phyloP scores from a whole-genome alignment of 1,140 invertebrate genomes.

The Drosophila parabipectinata region DNA sequence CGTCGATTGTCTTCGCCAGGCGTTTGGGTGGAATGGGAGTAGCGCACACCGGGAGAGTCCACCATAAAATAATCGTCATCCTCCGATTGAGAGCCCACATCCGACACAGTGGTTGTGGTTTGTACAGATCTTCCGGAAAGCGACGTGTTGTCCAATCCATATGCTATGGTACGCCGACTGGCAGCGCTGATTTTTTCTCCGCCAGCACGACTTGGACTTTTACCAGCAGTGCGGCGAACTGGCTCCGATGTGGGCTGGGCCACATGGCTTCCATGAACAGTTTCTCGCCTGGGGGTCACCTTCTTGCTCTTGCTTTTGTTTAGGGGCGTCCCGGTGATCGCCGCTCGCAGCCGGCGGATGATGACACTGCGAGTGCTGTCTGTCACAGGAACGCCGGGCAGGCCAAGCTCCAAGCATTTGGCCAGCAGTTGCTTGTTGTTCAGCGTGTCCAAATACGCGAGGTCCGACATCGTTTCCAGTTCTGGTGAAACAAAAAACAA shows the following conservation, averaged over 20 bases:
- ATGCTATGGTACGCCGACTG: conserved; percentile 51
- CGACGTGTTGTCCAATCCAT: conserved; percentile 36
- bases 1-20: conserved; percentile 10
- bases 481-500: conserved; percentile 60
- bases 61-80: conserved; percentile 54
- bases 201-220: conserved; percentile 15
- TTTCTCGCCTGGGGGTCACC: conserved; percentile 54
- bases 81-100: conserved; percentile 70
- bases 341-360: conserved; percentile 47
- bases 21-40: conserved; percentile 7
- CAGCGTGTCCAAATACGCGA: conserved; percentile 54
- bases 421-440: conserved; percentile 64
- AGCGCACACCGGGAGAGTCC: conserved; percentile 8
- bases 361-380: conserved; percentile 68
- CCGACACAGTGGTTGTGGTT: conserved; percentile 66
- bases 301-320: conserved; percentile 54
- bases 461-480: conserved; percentile 56
- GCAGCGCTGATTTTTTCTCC: conserved; percentile 30
- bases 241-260: conserved; percentile 32
- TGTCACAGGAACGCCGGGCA: conserved; percentile 73
- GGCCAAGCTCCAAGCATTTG: conserved; percentile 68
- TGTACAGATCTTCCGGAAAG: conserved; percentile 32
- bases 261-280: conserved; percentile 55
- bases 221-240: conserved; percentile 7
- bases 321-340: conserved; percentile 51